These are phyloP conservation scores for Trichopoda pennipes DNA, from an alignment of 2,888 invertebrate species.

Conservation along the genomic window DNA sequence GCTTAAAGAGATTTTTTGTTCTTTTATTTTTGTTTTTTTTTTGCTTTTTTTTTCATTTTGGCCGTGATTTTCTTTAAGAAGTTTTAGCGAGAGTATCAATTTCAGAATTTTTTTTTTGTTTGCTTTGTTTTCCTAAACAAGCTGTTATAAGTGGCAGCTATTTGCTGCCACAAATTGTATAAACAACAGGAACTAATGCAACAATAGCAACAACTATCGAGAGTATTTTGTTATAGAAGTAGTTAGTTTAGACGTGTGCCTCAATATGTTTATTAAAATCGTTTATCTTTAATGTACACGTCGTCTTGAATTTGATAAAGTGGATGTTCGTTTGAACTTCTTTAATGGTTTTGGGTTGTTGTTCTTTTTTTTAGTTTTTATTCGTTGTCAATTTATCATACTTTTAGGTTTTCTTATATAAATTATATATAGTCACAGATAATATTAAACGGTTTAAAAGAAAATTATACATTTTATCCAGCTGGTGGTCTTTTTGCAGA, in stretches of 20 bases:
- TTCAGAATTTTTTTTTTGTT: slow-evolving; percentile 17
- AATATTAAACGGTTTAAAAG: slow-evolving; percentile 12
- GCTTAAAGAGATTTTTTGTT: slow-evolving; percentile 21
- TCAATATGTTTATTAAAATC: slow-evolving; percentile 57
- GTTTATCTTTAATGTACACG: slow-evolving; percentile 48
- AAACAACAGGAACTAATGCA: slow-evolving; percentile 52
- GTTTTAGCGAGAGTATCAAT: slow-evolving; percentile 45
- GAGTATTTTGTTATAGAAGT: slow-evolving; percentile 5
- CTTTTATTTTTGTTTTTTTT: background rate
- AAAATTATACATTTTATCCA: slow-evolving; percentile 8
- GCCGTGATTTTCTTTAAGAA: slow-evolving; percentile 32
- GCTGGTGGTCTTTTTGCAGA: slow-evolving; percentile 33
- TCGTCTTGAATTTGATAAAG: slow-evolving; percentile 46
- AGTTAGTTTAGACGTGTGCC: slow-evolving; percentile 56
- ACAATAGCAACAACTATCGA: slow-evolving; percentile 27
- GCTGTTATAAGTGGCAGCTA: slow-evolving; percentile 69
- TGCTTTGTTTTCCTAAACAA: slow-evolving; percentile 59
- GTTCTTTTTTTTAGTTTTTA: background rate
- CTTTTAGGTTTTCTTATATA: slow-evolving; percentile 2
- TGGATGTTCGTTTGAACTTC: slow-evolving; percentile 51
- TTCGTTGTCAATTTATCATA: slow-evolving; percentile 56
- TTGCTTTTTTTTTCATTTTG: slow-evolving; percentile 29
- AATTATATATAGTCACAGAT: slow-evolving; percentile 12
- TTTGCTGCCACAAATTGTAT: slow-evolving; percentile 66
- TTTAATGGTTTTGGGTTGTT: slow-evolving; percentile 30